Evolutionary conservation across 1,140 invertebrate genomes (phyloP).

Genomic region (Aphidius ervi): DNA sequence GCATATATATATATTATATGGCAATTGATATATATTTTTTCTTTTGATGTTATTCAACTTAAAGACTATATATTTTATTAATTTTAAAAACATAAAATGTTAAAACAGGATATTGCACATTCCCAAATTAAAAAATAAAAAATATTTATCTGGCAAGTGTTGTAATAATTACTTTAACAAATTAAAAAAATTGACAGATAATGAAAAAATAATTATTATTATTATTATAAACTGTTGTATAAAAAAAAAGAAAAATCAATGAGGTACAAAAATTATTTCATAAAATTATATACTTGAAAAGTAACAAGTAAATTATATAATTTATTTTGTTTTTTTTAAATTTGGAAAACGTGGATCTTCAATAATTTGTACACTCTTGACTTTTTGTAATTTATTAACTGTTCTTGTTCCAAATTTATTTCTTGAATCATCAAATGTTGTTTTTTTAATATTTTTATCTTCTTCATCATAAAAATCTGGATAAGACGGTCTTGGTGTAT

Average conservation of each 20-base stretch:
- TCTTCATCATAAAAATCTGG: constrained; percentile 25
- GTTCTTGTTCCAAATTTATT: constrained; percentile 20
- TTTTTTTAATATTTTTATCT: neutral
- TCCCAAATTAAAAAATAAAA: constrained; percentile 20
- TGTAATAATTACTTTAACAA: constrained; percentile 2
- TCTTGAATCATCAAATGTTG: neutral
- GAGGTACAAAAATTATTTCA: too few species aligned
- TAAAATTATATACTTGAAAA: too few species aligned
- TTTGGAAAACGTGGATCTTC: constrained; percentile 39
- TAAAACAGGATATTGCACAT: constrained; percentile 23
- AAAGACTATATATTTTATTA: too few species aligned
- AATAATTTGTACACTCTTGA: constrained; percentile 46
- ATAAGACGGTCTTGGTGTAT: constrained; percentile 19
- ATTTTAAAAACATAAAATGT: too few species aligned
- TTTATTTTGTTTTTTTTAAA: constrained; percentile 22
- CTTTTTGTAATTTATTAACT: constrained; percentile 31
- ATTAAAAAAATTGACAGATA: too few species aligned
- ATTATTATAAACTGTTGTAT: too few species aligned
- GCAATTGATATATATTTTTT: too few species aligned
- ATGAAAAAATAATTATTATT: too few species aligned
- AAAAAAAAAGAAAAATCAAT: too few species aligned
- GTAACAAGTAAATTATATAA: neutral
- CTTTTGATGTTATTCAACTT: too few species aligned
- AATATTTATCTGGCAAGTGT: neutral
- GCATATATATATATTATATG: too few species aligned